Conservation (phyloP, 2,113 vertebrate species). For the Rhinolophus sinicus region DNA sequence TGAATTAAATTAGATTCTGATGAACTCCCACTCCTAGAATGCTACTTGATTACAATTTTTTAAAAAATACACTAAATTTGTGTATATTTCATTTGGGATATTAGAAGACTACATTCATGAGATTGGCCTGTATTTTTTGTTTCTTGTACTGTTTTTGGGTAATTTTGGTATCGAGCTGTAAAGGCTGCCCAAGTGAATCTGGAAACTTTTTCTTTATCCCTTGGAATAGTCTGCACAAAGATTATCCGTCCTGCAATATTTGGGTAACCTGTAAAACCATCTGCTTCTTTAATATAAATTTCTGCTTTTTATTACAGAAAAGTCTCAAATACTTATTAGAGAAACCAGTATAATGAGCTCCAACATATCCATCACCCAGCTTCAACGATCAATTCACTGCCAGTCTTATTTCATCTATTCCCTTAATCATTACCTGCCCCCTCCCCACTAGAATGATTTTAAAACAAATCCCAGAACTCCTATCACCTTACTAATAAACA, state of each 20-base stretch:
- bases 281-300: neutral
- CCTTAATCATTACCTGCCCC: neutral
- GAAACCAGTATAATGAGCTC: neutral
- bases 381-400: neutral
- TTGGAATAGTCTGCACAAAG: neutral
- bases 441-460: neutral
- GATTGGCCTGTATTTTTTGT: neutral
- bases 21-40: neutral
- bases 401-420: slow-evolving; percentile 30
- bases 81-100: neutral
- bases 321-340: neutral
- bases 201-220: neutral
- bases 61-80: neutral
- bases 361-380: neutral
- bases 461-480: neutral
- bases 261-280: neutral
- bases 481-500: neutral
- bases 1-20: neutral
- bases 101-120: neutral
- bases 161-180: neutral
- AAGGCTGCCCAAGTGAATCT: slow-evolving; percentile 5
- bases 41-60: neutral
- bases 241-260: neutral
- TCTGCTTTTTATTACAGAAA: neutral
- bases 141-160: neutral